Evolutionary conservation across 2,888 invertebrate species (phyloP).

Genomic region (Pristionchus mayeri): DNA sequence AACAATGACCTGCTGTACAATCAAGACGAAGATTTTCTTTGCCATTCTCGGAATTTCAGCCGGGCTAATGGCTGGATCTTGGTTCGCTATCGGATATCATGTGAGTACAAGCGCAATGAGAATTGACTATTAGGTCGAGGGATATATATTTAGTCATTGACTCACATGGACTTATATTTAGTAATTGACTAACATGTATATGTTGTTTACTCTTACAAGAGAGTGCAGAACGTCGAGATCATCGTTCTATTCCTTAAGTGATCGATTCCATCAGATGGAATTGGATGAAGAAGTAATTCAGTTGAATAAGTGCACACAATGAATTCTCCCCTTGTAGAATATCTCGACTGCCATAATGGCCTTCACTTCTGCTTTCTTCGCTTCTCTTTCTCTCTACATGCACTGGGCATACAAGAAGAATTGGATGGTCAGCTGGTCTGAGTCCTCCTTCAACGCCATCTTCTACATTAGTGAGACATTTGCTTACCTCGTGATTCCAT

Average conservation of each 20-base stretch:
- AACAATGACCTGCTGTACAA: constrained; percentile 50
- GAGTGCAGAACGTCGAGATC: too few relatives aligned
- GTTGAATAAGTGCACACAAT: too few relatives aligned
- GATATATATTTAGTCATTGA: too few relatives aligned
- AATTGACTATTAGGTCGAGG: not conserved
- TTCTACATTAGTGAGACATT: constrained; percentile 63
- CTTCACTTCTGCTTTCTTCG: constrained; percentile 68
- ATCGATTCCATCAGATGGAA: too few relatives aligned
- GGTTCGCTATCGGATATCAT: constrained; percentile 68
- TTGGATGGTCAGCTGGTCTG: constrained; percentile 67
- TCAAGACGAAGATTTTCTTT: constrained; percentile 62
- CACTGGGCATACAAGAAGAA: constrained; percentile 71
- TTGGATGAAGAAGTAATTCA: too few relatives aligned
- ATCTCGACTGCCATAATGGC: constrained; percentile 69
- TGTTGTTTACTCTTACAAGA: too few relatives aligned
- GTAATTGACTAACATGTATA: too few relatives aligned
- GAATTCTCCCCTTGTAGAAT: constrained; percentile 60
- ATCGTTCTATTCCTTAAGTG: too few relatives aligned
- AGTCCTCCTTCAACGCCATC: constrained; percentile 55
- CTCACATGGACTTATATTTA: too few relatives aligned
- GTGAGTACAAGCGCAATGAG: constrained; percentile 50
- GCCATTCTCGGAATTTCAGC: constrained; percentile 70
- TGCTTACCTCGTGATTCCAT: too few relatives aligned
- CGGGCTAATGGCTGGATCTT: constrained; percentile 70
- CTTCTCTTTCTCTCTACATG: constrained; percentile 66